Percentiles rank a stretch among this genome's conserved stretches.
These are phyloP conservation scores for Leptopilina myrica DNA, from an alignment of 2,888 invertebrate genomes.

Conservation along the genomic window DNA sequence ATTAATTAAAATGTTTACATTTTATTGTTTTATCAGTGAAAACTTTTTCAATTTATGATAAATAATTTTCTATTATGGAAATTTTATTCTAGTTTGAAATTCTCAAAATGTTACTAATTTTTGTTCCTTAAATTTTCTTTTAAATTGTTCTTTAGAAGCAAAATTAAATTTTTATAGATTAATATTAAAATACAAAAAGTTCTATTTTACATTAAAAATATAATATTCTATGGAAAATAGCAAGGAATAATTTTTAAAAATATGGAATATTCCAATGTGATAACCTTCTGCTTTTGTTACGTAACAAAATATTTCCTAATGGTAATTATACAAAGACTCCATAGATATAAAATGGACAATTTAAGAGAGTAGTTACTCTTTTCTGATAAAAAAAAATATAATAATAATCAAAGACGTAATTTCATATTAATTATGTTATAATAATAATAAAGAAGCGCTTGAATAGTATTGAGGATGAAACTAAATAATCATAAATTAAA, in stretches of 20 bases:
- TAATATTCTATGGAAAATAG: conserved; percentile 3
- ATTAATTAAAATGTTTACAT: neutral
- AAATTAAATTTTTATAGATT: too few species aligned
- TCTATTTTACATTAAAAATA: neutral
- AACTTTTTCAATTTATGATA: neutral
- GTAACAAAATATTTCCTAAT: neutral
- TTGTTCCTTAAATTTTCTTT: too few species aligned
- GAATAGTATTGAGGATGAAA: neutral
- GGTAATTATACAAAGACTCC: neutral
- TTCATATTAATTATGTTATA: too few species aligned
- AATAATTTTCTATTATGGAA: neutral
- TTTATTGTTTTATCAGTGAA: neutral
- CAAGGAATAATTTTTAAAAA: neutral
- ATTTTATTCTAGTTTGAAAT: too few species aligned
- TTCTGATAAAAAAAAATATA: neutral
- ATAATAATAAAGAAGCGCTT: too few species aligned
- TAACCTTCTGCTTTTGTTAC: conserved; percentile 50
- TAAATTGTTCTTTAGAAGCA: too few species aligned
- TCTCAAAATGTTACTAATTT: too few species aligned
- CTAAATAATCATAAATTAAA: too few species aligned
- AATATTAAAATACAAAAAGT: too few species aligned
- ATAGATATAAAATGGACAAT: neutral
- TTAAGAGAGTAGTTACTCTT: neutral
- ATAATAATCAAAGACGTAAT: neutral
- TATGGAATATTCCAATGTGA: conserved; percentile 51